Evolutionary conservation across 2,797 vertebrate species (phyloP), one percentile per base, ranked within the genome.

Genomic region (Borostomias antarcticus): DNA sequence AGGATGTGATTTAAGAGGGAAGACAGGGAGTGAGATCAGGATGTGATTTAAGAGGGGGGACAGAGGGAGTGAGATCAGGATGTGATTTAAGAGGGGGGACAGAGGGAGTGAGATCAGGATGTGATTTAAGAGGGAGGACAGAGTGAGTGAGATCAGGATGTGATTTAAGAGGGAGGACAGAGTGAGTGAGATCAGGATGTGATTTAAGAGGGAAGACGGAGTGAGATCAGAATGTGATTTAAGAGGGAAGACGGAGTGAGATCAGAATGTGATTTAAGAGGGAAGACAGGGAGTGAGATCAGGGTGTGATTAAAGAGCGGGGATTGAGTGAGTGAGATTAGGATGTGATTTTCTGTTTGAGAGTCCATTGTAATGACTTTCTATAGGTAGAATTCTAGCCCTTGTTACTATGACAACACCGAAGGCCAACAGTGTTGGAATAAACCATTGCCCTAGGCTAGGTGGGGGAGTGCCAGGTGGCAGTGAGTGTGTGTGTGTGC

Each of bases 401-500:
- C 76, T 87, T 65, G 93, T 96, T 94, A 71, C 94, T 90, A 94
- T 94, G 94, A 94, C 89, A 90, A 95, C 93, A 73, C 68, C 43
- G 75, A 85, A 90, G 92, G 83, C 89, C 71, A 82, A 80, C 61
- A 62, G 72, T 79, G 80, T 81, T 82, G 80, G 86, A 91, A 86
- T 86, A 87, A 86, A 89, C 89, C 83, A 86, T 70, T 81, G 77
- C 75, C 86, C 86, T 9, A 82, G 80, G 90, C 82, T 75, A 68
- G 60, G 57, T 79, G 73, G 78, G 86, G 80, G 80, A 61, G 76
- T 70, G 64, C 68, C 75, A 86, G 81, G 86, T 78, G 72, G 79
- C 47, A 9, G 40, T 53, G 69, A 61, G 37, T 52, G 43, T 59
- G 30, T 15, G 25, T 48, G 37, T 64, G 23, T 59, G 61, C 62